phyloP scores from a whole-genome alignment of 2,113 vertebrate genomes.

The Hippocampus abdominalis region DNA sequence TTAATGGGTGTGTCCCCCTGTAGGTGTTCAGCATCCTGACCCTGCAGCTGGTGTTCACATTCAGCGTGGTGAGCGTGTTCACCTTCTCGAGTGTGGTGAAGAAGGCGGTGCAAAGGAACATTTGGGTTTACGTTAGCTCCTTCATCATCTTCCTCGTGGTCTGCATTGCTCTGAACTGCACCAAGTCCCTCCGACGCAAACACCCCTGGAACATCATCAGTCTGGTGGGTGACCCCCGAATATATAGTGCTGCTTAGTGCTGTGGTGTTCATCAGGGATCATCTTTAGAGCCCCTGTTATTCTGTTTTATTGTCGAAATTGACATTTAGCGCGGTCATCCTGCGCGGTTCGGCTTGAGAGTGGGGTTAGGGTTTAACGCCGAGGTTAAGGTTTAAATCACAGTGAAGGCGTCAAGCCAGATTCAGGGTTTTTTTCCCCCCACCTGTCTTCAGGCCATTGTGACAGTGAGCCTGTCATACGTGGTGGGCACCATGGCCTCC shows the following conservation, averaged over 20 bases:
- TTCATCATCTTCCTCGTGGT: conserved; percentile 58
- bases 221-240: conserved; percentile 57
- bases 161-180: conserved; percentile 34
- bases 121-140: conserved; percentile 65
- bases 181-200: conserved; percentile 49
- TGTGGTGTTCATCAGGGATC: background rate
- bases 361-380: background rate
- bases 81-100: conserved; percentile 66
- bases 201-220: conserved; percentile 73
- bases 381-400: background rate
- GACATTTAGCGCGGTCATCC: background rate
- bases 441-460: conserved; percentile 50
- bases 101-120: conserved; percentile 37
- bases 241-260: background rate
- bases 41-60: conserved; percentile 72
- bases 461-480: conserved; percentile 70
- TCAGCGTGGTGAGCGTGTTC: conserved; percentile 70
- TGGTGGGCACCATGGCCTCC: conserved; percentile 71
- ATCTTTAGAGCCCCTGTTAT: background rate
- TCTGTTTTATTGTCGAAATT: background rate
- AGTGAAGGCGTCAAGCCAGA: background rate
- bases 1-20: background rate
- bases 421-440: background rate
- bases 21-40: conserved; percentile 72
- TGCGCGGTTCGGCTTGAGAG: background rate